A percentile compares a stretch with the other conserved stretches of the same genome.
These are phyloP conservation scores for Drosophila kikkawai DNA, from an alignment of 1,140 invertebrate genomes.

Conservation along the genomic window DNA sequence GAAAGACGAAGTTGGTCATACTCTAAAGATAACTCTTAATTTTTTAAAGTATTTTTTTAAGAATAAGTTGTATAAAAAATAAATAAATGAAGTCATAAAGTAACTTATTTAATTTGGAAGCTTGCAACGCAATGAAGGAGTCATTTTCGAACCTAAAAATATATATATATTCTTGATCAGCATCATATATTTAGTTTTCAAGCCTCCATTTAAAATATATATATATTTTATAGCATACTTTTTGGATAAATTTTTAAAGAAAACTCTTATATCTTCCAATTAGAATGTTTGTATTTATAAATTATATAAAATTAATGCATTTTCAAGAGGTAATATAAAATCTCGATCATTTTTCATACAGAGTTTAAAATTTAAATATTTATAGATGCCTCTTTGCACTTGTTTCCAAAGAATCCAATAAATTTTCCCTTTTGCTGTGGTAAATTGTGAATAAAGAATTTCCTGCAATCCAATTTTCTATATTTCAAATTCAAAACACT, in stretches of 20 bases:
- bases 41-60: neutral
- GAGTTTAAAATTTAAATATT: neutral
- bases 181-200: neutral
- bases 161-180: neutral
- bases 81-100: neutral
- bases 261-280: neutral
- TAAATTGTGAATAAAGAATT: constrained; percentile 19
- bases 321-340: neutral
- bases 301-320: neutral
- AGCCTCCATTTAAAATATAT: too few species aligned
- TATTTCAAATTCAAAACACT: constrained; percentile 7
- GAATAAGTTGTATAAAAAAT: neutral
- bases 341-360: neutral
- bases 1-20: constrained; percentile 26
- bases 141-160: too few species aligned
- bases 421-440: constrained; percentile 5
- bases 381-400: neutral
- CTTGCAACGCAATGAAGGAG: neutral
- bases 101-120: neutral
- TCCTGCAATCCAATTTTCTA: constrained; percentile 8
- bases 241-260: neutral
- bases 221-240: neutral
- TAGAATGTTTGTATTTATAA: neutral
- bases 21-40: constrained; percentile 17
- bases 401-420: neutral